Percentiles rank a stretch among this genome's conserved stretches.
These are phyloP conservation scores for Protosalanx chinensis DNA, from an alignment of 2,797 vertebrate species.

Conservation along the genomic window DNA sequence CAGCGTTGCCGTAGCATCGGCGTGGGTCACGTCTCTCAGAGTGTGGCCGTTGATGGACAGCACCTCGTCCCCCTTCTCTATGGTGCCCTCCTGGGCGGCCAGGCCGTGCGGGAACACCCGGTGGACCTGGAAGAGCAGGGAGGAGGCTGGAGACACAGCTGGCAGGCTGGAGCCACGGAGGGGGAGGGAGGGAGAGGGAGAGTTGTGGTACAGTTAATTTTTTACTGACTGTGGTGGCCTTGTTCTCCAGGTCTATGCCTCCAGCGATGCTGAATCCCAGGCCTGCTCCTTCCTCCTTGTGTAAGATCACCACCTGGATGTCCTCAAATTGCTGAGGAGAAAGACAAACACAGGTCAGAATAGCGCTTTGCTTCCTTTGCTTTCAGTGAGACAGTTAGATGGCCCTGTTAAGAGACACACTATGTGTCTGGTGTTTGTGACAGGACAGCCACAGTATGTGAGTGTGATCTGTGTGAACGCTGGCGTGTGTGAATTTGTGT, in stretches of 20 bases:
- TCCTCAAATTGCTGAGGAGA: constrained; percentile 82
- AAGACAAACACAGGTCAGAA: constrained; percentile 8
- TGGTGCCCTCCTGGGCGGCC: constrained; percentile 91
- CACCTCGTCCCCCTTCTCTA: constrained; percentile 89
- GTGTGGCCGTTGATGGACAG: constrained; percentile 92
- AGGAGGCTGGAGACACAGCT: not conserved
- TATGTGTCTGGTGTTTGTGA: too few species aligned
- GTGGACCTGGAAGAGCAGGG: constrained; percentile 78
- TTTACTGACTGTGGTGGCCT: constrained; percentile 83
- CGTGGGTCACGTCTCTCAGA: constrained; percentile 80
- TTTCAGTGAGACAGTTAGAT: constrained; percentile 26
- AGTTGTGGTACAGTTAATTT: not conserved
- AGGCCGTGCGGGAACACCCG: constrained; percentile 85
- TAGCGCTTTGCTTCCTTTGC: constrained; percentile 6
- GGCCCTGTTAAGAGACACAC: too few species aligned
- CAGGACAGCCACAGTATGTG: too few species aligned
- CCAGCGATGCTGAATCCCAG: constrained; percentile 95
- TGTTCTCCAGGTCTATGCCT: constrained; percentile 88
- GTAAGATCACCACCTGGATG: constrained; percentile 88
- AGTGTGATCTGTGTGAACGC: not conserved
- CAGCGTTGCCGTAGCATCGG: constrained; percentile 77
- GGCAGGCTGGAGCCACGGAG: not conserved
- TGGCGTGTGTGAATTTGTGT: constrained; percentile 1
- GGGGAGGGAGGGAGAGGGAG: not conserved
- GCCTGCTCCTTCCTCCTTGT: constrained; percentile 89